Percentiles rank a stretch among this genome's conserved stretches.
Conservation (phyloP, 1,140 invertebrate species). For the Conus betulinus region DNA sequence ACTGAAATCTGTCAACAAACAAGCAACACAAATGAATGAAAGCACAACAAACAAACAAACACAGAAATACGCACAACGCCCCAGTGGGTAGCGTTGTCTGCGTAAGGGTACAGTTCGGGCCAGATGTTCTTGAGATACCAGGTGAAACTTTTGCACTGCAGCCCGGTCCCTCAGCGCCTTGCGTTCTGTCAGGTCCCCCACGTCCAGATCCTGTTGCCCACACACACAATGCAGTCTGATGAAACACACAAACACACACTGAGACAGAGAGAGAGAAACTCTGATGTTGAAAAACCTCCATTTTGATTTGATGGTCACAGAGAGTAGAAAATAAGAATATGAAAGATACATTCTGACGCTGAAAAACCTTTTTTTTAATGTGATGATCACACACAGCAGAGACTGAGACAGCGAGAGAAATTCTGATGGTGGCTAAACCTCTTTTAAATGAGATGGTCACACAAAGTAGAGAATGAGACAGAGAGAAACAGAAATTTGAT, state of each 20-base stretch:
- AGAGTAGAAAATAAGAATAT: no score
- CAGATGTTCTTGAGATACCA: constrained; percentile 98
- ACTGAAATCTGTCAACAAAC: background rate
- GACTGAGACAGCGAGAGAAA: no score
- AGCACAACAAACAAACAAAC: background rate
- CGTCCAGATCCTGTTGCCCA: constrained; percentile 49
- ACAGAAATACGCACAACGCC: constrained; percentile 53
- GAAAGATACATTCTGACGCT: background rate
- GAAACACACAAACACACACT: no score
- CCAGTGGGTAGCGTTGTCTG: constrained; percentile 56
- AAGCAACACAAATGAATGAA: background rate
- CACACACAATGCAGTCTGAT: no score
- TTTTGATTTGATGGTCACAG: background rate
- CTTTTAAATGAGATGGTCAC: no score
- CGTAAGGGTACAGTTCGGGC: constrained; percentile 80
- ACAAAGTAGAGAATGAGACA: background rate
- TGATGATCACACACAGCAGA: constrained; percentile 55
- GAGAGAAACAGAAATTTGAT: background rate
- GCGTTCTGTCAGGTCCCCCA: constrained; percentile 80
- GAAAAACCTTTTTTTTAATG: constrained; percentile 61
- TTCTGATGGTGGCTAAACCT: no score
- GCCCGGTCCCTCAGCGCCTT: constrained; percentile 83
- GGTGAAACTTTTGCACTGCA: constrained; percentile 94
- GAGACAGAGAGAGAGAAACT: no score
- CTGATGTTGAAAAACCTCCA: background rate